Percentiles rank a stretch among this genome's conserved stretches.
Evolutionary conservation across 2,888 invertebrate species (phyloP).

Genomic region (Torymus texanus): DNA sequence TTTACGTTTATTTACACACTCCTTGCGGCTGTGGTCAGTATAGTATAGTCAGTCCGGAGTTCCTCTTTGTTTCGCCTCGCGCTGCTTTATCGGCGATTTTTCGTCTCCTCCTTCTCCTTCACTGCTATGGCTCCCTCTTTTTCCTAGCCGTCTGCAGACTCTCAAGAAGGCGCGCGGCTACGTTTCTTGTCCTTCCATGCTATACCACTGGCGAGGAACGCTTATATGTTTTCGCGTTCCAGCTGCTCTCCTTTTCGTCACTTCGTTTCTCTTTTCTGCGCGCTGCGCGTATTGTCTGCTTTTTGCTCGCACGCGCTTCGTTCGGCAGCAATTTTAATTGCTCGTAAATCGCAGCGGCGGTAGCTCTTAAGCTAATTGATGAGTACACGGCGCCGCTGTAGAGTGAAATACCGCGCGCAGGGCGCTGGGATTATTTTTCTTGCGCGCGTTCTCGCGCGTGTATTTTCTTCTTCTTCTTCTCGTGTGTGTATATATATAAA

Average conservation of each 20-base stretch:
- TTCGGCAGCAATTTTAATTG: conserved; percentile 29
- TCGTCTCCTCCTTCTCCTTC: no score
- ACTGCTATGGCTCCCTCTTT: no score
- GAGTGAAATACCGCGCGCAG: no score
- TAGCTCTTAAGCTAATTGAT: conserved; percentile 9
- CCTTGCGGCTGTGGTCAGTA: neutral
- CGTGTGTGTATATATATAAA: no score
- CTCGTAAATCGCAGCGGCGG: conserved; percentile 16
- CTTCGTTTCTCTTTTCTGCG: neutral
- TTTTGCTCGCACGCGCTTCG: neutral
- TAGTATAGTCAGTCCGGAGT: no score
- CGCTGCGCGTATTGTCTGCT: neutral
- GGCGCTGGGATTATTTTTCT: neutral
- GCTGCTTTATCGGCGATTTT: neutral
- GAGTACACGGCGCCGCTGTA: neutral
- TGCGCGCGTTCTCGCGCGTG: neutral
- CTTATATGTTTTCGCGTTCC: conserved; percentile 1
- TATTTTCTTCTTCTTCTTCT: no score
- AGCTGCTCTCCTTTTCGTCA: neutral
- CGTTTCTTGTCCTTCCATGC: no score
- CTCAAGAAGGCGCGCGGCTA: no score
- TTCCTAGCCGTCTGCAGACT: no score
- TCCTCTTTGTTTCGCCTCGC: neutral
- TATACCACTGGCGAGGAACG: no score
- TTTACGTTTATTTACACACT: conserved; percentile 43